Base-by-base conservation (phyloP, 2,888 invertebrate genomes). In the Oscheius onirici region DNA sequence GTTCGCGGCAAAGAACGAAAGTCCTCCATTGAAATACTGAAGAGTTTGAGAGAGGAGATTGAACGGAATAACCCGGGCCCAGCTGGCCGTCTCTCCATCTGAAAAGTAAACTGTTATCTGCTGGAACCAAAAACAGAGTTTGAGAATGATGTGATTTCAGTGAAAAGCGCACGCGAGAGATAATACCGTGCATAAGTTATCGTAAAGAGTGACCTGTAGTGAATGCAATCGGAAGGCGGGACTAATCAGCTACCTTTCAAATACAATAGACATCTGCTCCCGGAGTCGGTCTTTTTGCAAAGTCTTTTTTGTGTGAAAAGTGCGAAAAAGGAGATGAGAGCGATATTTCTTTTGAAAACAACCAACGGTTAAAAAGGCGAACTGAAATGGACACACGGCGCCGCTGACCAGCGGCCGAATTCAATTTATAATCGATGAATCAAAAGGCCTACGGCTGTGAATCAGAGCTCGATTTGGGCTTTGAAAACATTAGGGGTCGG, bases 391-490 rank as follows among this genome's bases (percentile, higher is more conserved):
- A 34, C 34, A 3, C 0, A 34, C 8, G 34, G 3, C 8, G 55
- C 24, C 26, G 28, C 55, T 55, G 55, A 55, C 55, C 55, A 26
- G n/a, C 20, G 55, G 6, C 55, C 24, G 26, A 26, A 26, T 55
- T 28, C 28, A 55, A 55, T 55, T 26, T 26, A 8, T n/a, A 55
- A 34, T 34, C 34, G 34, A 34, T 34, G 34, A 34, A 34, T 8
- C 34, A 34, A 34, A 34, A 8, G 34, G 34, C 34, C 34, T 34
- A 34, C 34, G 46, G 20, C 46, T 13, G 46, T 46, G 46, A 46
- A 46, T 46, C 46, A 46, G 46, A 11, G n/a, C 46, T 15, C 46
- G n/a, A 20, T 46, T 15, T 28, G n/a, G 55, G 28, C 55, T 15
- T 26, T 55, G 55, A 55, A 28, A 55, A 20, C 8, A 34, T 34